phyloP scores from a whole-genome alignment of 2,888 invertebrate species.

The Helleia helle region DNA sequence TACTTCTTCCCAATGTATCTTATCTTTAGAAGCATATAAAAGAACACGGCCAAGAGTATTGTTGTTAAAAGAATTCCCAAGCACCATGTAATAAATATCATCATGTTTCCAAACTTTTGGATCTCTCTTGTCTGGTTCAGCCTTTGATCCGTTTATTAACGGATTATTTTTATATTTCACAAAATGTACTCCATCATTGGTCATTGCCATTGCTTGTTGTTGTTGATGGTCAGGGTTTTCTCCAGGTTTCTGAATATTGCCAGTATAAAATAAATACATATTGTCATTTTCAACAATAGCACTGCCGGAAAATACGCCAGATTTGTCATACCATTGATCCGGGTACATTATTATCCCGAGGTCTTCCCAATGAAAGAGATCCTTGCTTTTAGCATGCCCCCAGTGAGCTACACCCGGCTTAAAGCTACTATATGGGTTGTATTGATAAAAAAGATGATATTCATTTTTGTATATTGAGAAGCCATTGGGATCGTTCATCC shows the following conservation, averaged over 20 bases:
- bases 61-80: constrained; percentile 38
- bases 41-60: constrained; percentile 35
- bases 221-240: constrained; percentile 23
- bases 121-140: constrained; percentile 29
- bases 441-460: constrained; percentile 66
- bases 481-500: constrained; percentile 74
- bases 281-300: constrained; percentile 28
- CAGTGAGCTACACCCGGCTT: constrained; percentile 31
- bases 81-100: constrained; percentile 27
- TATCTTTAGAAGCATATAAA: constrained; percentile 42
- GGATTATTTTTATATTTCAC: constrained; percentile 25
- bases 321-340: constrained; percentile 25
- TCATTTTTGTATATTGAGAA: constrained; percentile 42
- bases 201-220: constrained; percentile 20
- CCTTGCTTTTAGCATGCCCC: constrained; percentile 40
- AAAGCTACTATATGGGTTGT: constrained; percentile 34
- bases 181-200: constrained; percentile 26
- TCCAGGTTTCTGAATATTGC: constrained; percentile 21
- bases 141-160: constrained; percentile 20
- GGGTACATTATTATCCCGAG: constrained; percentile 35
- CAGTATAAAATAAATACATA: constrained; percentile 27
- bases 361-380: constrained; percentile 39
- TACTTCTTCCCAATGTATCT: constrained; percentile 33
- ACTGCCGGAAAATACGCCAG: constrained; percentile 33
- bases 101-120: constrained; percentile 32